Evolutionary conservation across 2,888 invertebrate species (phyloP), one percentile per base, ranked within the genome.

Genomic region (Sclerodermus sp.): DNA sequence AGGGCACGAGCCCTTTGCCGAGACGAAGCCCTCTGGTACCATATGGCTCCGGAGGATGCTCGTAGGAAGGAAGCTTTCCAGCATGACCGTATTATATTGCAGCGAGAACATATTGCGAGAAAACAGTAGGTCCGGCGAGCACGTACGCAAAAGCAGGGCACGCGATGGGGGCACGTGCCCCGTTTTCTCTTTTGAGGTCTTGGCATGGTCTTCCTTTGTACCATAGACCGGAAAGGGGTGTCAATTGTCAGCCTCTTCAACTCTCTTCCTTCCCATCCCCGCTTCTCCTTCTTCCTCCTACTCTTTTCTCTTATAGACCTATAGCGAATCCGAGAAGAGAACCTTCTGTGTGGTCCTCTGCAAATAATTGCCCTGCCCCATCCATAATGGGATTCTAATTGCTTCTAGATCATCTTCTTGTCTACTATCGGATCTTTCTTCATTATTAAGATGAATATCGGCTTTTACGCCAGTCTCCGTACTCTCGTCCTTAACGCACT

Each of bases 111-210:
- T 58, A 59, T 62, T 61, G 66, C 57, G 43, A 53, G 37, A 53
- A 54, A 56, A 46, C 49, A 49, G 44, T 16, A 32, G 47, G 49
- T 16, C 14, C 44, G 52, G 47, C 23, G 39, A 3, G 23, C 8
- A 23, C 8, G 23, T 23, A 16, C 34, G 34, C 31, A 45, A 15
- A 46, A n/a, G 32, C 48, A 50, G 51, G 57, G 59, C 67, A 66
- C 66, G 66, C 66, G 65, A 66, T 59, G 57, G 46, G 58, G 61
- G 71, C 67, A 68, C 70, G 71, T 61, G 70, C 63, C 62, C 58
- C 42, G 47, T 60, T 61, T 62, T 58, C 54, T 45, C 47, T 51
- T 51, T 45, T 39, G 38, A 23, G 4, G 4, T 23, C 23, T 23
- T 23, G 23, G 4, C 23, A 23, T 8, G 48, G 50, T 49, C 45